These are phyloP conservation scores for Lindbergichthys nudifrons DNA, from an alignment of 2,797 vertebrate species.

Conservation along the genomic window DNA sequence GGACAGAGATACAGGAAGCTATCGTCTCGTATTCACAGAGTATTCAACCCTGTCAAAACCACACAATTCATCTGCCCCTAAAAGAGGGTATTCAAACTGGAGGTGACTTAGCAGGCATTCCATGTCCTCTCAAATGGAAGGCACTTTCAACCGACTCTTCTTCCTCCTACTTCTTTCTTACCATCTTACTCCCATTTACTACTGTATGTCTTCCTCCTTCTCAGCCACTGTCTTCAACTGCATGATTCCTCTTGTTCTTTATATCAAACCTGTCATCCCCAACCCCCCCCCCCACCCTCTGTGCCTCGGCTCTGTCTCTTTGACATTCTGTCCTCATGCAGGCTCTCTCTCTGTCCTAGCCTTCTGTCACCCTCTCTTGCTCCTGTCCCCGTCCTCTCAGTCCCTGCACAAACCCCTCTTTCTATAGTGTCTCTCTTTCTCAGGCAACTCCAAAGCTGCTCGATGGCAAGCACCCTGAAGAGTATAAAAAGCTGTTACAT, in stretches of 20 bases:
- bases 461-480: background rate
- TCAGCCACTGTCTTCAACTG: slow-evolving; percentile 37
- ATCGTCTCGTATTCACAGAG: background rate
- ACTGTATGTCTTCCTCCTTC: slow-evolving; percentile 25
- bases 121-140: background rate
- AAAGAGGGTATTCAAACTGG: slow-evolving; percentile 12
- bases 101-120: slow-evolving; percentile 22
- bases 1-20: slow-evolving; percentile 7
- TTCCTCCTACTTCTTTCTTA: background rate
- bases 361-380: slow-evolving; percentile 55
- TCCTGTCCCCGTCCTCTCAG: slow-evolving; percentile 53
- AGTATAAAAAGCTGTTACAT: slow-evolving; percentile 18
- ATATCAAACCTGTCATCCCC: slow-evolving; percentile 46
- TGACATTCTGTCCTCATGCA: slow-evolving; percentile 55
- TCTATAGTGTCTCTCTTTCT: slow-evolving; percentile 31
- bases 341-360: slow-evolving; percentile 30
- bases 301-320: slow-evolving; percentile 39
- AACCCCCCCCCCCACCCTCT: no score
- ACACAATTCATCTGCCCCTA: slow-evolving; percentile 9
- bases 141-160: slow-evolving; percentile 1
- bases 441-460: slow-evolving; percentile 23
- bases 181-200: background rate
- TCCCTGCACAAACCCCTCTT: slow-evolving; percentile 38
- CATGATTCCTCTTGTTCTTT: slow-evolving; percentile 44
- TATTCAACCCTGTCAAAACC: slow-evolving; percentile 18